Evolutionary conservation across 2,888 invertebrate genomes (phyloP), one percentile per base, ranked within the genome.

Genomic region (Artemia sinica): DNA sequence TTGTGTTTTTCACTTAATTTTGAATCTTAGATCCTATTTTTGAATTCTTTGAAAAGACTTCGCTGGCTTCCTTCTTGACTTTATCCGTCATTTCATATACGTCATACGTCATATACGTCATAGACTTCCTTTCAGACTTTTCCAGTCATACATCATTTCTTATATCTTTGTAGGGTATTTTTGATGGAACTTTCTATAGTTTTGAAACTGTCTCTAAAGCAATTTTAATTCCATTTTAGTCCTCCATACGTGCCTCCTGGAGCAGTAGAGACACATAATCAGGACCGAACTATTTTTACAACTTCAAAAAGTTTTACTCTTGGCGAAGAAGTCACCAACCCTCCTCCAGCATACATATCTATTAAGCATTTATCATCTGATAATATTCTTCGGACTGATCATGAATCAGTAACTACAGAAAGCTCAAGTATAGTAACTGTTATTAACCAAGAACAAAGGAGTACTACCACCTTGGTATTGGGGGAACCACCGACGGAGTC

Each of bases 281-380:
- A 8, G n/a, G 18, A 14, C 18, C 58, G 58, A 10, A n/a, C 58
- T 18, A 18, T 58, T 58, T 18, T 58, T 8, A 14, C 58, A 9
- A 58, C 58, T 18, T 58, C 58, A 58, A n/a, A 58, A 58, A 58
- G 58, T 10, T 58, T 58, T 10, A 58, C 58, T 14, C 10, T 58
- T 14, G 58, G 58, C 10, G 58, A 58, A 18, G 58, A 58, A 18
- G 58, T 58, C 11, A 58, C 58, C n/a, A 58, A 58, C 18, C 58
- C 58, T 58, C 58, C 58, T 10, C 58, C 58, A 14, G 58, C 58
- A 8, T 58, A 58, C 58, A 58, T 58, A 58, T 58, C 58, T 14
- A 18, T 58, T n/a, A 58, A 18, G 18, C 58, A 58, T 58, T 58
- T 58, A 58, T 58, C 58, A 58, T 14, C 14, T 58, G 58, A 58